Percentiles rank a stretch among this genome's conserved stretches.
phyloP scores from a whole-genome alignment of 1,140 invertebrate genomes.

The Diprion similis region DNA sequence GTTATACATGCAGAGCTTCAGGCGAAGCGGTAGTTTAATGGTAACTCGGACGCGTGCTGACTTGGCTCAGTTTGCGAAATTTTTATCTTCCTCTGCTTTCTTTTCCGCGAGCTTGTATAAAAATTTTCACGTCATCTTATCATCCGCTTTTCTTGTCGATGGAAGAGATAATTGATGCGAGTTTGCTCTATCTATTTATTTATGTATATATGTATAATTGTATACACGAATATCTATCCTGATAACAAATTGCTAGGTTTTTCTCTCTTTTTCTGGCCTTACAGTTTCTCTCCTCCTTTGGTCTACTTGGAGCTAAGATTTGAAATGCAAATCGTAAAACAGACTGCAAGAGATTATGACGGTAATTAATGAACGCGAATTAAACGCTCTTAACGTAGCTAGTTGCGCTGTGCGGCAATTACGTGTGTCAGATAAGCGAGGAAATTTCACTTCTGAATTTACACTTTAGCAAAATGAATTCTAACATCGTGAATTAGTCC shows the following conservation, averaged over 20 bases:
- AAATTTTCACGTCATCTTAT: not conserved
- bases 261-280: not conserved
- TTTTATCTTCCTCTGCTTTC: not conserved
- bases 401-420: not conserved
- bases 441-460: not conserved
- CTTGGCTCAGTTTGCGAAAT: not conserved
- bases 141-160: not conserved
- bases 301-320: not conserved
- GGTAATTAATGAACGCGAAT: not conserved
- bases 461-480: not conserved
- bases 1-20: too few species aligned
- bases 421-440: not conserved
- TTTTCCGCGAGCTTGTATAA: not conserved
- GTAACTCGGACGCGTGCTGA: too few species aligned
- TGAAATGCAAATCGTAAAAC: constrained; percentile 1
- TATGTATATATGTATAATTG: too few species aligned
- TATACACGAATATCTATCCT: not conserved
- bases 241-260: not conserved
- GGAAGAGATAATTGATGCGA: too few species aligned
- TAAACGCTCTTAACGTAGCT: constrained; percentile 2
- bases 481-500: not conserved
- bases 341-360: not conserved
- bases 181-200: too few species aligned
- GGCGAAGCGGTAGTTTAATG: too few species aligned
- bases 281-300: not conserved